These are phyloP conservation scores for Chelon auratus DNA, from an alignment of 2,797 vertebrate genomes.

Conservation along the genomic window DNA sequence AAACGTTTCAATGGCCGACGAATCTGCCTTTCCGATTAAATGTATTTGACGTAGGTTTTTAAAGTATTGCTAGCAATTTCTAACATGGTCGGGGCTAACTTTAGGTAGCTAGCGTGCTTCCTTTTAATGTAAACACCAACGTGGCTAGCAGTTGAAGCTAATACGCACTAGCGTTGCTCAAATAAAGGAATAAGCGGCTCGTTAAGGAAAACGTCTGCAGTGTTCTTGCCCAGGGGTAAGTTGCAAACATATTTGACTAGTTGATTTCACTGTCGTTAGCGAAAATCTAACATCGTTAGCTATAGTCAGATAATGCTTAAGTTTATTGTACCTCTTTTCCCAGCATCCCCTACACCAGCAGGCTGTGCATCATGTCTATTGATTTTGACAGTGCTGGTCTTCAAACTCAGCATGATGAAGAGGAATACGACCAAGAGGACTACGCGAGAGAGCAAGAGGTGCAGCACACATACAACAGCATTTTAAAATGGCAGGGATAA, in stretches of 20 bases:
- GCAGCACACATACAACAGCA: neutral
- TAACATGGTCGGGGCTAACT: neutral
- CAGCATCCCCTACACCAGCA: neutral
- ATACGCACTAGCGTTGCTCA: neutral
- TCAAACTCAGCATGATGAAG: conserved; percentile 92
- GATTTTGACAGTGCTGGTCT: conserved; percentile 94
- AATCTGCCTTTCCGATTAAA: too few relatives aligned
- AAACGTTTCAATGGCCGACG: accelerated
- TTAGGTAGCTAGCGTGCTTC: conserved; percentile 12
- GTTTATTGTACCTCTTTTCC: neutral
- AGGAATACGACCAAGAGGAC: conserved; percentile 94
- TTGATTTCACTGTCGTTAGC: neutral
- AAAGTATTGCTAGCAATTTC: neutral
- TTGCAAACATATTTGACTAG: neutral
- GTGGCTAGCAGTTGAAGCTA: conserved; percentile 1
- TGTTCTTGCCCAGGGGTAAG: conserved; percentile 39
- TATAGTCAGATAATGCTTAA: neutral
- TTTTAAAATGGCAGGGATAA: neutral
- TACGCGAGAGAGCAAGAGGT: conserved; percentile 97
- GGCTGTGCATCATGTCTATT: conserved; percentile 88
- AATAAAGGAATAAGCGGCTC: neutral
- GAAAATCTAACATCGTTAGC: neutral
- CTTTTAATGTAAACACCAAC: conserved; percentile 46
- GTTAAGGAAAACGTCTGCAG: neutral
- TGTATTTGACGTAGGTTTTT: neutral